Evolutionary conservation across 1,140 invertebrate species (phyloP).

Genomic region (Reticulitermes speratus): DNA sequence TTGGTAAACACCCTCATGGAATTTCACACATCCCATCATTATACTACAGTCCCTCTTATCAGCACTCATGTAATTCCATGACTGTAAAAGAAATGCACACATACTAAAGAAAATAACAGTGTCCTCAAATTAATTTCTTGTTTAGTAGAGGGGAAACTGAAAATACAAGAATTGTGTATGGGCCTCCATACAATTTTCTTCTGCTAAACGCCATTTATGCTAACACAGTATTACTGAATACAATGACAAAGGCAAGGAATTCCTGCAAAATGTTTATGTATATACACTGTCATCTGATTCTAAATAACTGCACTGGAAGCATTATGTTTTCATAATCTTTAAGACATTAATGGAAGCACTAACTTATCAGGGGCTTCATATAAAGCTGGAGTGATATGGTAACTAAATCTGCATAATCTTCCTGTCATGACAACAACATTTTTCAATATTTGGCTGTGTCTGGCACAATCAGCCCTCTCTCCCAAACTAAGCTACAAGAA

Average conservation of each 20-base stretch:
- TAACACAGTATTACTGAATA: not conserved
- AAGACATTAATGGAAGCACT: not conserved
- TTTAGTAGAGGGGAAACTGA: not conserved
- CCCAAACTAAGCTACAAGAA: constrained; percentile 15
- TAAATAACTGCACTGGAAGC: constrained; percentile 10
- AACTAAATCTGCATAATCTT: not conserved
- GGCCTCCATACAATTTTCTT: not conserved
- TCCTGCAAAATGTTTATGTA: not conserved
- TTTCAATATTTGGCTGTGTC: not conserved
- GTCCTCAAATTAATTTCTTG: not conserved
- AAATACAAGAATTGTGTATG: not conserved
- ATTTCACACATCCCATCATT: not conserved
- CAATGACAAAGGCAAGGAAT: not conserved
- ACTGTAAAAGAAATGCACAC: not conserved
- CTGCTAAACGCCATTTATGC: not conserved
- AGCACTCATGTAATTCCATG: not conserved
- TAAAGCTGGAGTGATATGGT: not conserved
- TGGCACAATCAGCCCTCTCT: not conserved
- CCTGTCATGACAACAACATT: not conserved
- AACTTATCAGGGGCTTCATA: not conserved
- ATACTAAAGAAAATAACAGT: not conserved
- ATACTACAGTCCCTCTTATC: not conserved
- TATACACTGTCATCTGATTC: not conserved
- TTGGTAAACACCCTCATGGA: not conserved
- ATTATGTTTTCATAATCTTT: not conserved